Base-by-base conservation (phyloP, 2,797 vertebrate species). In the Salmo trutta region DNA sequence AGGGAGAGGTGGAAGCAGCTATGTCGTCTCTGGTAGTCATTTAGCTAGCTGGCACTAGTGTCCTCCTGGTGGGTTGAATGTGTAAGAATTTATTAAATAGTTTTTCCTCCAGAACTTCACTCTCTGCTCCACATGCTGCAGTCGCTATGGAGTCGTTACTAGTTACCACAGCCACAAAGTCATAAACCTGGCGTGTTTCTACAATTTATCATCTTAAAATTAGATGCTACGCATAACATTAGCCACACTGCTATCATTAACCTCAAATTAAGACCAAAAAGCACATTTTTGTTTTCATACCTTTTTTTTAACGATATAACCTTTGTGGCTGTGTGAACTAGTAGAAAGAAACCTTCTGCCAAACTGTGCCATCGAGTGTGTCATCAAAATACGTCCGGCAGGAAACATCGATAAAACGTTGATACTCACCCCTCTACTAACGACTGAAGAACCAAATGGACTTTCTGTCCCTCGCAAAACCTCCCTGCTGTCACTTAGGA, bases 1-100 rank as follows among this genome's bases (percentile, higher is more conserved):
- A 99, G 95, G 73, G 91, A 92, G 17, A 99, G 90, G 85, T 98
- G 94, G 85, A 99, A 99, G 19, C 92, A 87, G 77, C 91, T 86
- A 4, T 94, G 96, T 1, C 74, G 88, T 41, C 52, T 24, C 82
- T 98, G 90, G 88, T 94, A 95, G 17, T 91, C 87, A 76, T 77
- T 79, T 36, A 99, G 91, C 36, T 89, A 80, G 0, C 79, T 56
- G 84, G 41, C 85, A 29, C 36, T 41, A 0, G 10, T 4, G 1
- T 93, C 78, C 3, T 94, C 84, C 19, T 41, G 97, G 96, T 0
- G 96, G 96, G 17, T 97, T 96, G 80, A 98, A 98, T 0, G 89
- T 94, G 83, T 97, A 96, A 78, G 98, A 98, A 77, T 96, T 94
- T 0, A 94, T 95, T 67, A 94, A 94, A 16, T 75, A 62, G 3